Evolutionary conservation across 2,113 vertebrate species (phyloP).

Genomic region (Lepus americanus): DNA sequence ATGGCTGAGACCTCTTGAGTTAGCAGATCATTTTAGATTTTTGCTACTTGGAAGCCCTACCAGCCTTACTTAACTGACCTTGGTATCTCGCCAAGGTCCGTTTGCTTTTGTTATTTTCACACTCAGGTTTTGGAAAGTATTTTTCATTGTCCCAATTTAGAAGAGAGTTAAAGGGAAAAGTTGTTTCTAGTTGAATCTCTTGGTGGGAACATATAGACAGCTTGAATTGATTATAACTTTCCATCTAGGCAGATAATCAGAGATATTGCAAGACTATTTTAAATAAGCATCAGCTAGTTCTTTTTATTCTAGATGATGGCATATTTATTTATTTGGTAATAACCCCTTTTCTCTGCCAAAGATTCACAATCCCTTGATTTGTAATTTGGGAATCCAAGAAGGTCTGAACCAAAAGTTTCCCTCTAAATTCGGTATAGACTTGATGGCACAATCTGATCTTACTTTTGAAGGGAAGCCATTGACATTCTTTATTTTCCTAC

Average conservation of each 20-base stretch:
- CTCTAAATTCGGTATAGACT: conserved; percentile 51
- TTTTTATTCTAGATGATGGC: conserved; percentile 19
- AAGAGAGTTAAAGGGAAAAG: conserved; percentile 51
- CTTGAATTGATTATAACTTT: conserved; percentile 42
- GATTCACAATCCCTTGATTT: neutral
- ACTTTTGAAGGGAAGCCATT: neutral
- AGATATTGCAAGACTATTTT: conserved; percentile 12
- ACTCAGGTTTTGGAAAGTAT: conserved; percentile 33
- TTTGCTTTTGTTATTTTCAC: neutral
- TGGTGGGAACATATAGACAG: neutral
- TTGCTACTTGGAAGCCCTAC: conserved; percentile 11
- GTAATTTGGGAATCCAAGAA: conserved; percentile 47
- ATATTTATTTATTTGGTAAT: conserved; percentile 36
- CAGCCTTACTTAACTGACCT: neutral
- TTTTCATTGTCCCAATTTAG: conserved; percentile 15
- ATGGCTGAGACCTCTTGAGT: neutral
- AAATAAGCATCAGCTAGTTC: neutral
- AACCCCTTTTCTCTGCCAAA: neutral
- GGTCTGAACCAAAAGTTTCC: conserved; percentile 10
- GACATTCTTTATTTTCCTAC: neutral
- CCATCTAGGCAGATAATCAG: conserved; percentile 27
- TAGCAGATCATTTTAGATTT: neutral
- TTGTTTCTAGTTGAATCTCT: conserved; percentile 26
- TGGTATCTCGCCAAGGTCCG: neutral
- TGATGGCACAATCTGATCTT: conserved; percentile 3